A percentile compares a stretch with the other conserved stretches of the same genome.
Conservation (phyloP, 1,140 invertebrate genomes). For the Nephotettix cincticeps region DNA sequence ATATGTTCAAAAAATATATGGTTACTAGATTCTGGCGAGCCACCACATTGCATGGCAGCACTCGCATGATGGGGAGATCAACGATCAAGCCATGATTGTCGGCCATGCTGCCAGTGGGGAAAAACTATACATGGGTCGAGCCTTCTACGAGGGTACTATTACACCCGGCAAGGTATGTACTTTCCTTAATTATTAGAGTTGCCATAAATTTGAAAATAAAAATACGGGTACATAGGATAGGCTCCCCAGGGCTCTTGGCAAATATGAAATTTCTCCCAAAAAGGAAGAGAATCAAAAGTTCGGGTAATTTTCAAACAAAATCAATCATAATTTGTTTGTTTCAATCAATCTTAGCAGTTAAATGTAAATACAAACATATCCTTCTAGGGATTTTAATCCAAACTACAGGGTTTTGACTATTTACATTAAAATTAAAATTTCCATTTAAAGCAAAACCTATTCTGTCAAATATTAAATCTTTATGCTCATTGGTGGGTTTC, state of each 20-base stretch:
- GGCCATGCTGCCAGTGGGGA: background rate
- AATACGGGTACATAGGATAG: background rate
- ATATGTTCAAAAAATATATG: too few species aligned
- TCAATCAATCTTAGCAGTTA: too few species aligned
- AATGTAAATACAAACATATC: too few species aligned
- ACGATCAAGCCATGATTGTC: background rate
- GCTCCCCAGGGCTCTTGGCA: background rate
- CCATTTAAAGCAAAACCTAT: too few species aligned
- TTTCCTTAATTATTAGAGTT: too few species aligned
- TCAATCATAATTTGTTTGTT: too few species aligned
- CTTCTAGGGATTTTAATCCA: too few species aligned
- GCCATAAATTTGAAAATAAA: background rate
- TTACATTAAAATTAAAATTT: too few species aligned
- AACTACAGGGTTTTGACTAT: too few species aligned
- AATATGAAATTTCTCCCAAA: background rate
- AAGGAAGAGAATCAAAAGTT: background rate
- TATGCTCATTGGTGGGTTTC: too few species aligned
- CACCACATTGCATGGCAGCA: conserved; percentile 12
- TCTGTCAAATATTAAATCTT: too few species aligned
- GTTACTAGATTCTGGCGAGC: background rate
- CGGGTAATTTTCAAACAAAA: too few species aligned
- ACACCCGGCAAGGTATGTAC: conserved; percentile 17
- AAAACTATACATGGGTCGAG: background rate
- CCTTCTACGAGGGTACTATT: background rate
- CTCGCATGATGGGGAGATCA: background rate